Base-by-base conservation (phyloP, 2,113 vertebrate species). In the Urocynchramus pylzowi region DNA sequence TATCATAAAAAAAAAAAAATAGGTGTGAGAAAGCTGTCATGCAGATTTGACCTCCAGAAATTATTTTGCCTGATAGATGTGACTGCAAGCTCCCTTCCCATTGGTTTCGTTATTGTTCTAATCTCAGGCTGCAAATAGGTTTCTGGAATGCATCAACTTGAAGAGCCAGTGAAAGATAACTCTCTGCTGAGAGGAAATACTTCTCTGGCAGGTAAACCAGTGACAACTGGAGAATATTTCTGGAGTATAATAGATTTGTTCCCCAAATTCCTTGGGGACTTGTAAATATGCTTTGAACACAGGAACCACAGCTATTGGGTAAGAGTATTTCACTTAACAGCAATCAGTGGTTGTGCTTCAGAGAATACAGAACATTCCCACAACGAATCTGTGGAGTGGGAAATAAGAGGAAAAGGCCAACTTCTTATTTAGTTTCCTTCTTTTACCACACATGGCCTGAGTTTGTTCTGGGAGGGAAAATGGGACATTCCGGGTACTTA, bases 151-250 rank as follows among this genome's bases (percentile, higher is more conserved):
- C 41, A 49, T 64, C 68, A 45, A 0, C 3, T 8, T 42, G 33
- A 39, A 84, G 23, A 84, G 11, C 8, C 47, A 84, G 31, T 52
- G 79, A 54, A 87, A 75, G 54, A 54, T 17, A 87, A 69, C 16
- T 89, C 9, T 31, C 52, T 84, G 23, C 49, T 80, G 63, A 79
- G 30, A 71, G 68, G 49, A 85, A 75, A 76, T 59, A 53, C 5
- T 69, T 88, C 30, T 33, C 50, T 83, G 78, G n/a, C 59, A 93
- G 70, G 68, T 94, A 88, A 88, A 39, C 8, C 53, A 2, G 5
- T 87, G 67, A 65, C 31, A 88, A 94, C 79, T 70, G 35, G 85
- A 90, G 91, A 84, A 69, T 70, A 84, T 63, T 94, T 93, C 78
- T 95, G 41, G 16, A 89, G 26, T 56, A 75, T 12, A 84, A 84